A percentile compares a stretch with the other conserved stretches of the same genome.
Evolutionary conservation across 2,888 invertebrate species (phyloP).

Genomic region (Dicranocentrus wangi): DNA sequence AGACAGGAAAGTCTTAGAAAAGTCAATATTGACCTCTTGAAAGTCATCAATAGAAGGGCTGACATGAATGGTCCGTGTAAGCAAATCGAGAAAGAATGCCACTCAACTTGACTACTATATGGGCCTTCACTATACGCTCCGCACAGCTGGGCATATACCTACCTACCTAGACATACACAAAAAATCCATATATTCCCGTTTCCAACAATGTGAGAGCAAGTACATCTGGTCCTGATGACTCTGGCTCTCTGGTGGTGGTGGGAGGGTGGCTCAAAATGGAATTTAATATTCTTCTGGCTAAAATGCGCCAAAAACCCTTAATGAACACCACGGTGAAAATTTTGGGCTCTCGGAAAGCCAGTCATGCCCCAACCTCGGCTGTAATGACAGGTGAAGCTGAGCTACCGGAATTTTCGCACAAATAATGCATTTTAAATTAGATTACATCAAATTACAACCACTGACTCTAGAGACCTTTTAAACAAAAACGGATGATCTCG

Average conservation of each 20-base stretch:
- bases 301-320: no score
- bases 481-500: background rate
- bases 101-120: no score
- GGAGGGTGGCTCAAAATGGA: no score
- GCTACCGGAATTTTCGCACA: conserved; percentile 27
- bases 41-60: conserved; percentile 33
- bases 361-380: conserved; percentile 7
- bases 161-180: no score
- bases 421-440: conserved; percentile 51
- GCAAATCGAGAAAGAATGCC: background rate
- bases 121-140: no score
- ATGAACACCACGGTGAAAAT: conserved; percentile 4
- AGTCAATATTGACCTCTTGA: conserved; percentile 56
- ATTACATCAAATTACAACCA: conserved; percentile 21
- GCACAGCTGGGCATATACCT: no score
- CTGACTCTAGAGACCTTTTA: background rate
- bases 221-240: no score
- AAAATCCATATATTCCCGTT: no score
- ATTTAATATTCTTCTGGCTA: no score
- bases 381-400: conserved; percentile 36
- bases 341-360: background rate
- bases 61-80: background rate
- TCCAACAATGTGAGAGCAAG: no score
- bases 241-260: no score
- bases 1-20: conserved; percentile 26